A percentile compares a stretch with the other conserved stretches of the same genome.
phyloP scores from a whole-genome alignment of 2,888 invertebrate species.

The Gnatocerus cornutus region DNA sequence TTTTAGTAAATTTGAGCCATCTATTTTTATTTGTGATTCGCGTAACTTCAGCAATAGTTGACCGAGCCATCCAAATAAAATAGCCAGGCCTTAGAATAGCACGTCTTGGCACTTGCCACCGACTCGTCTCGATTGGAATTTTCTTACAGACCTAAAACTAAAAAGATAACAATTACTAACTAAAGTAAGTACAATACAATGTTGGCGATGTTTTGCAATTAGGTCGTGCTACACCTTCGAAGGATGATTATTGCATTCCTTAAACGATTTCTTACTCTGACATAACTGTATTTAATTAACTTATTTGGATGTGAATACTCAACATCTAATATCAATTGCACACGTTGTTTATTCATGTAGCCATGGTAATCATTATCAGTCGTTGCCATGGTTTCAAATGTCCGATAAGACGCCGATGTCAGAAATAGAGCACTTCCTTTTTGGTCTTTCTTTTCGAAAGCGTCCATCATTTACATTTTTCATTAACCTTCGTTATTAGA shows the following conservation, averaged over 20 bases:
- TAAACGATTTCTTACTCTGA: conserved; percentile 13
- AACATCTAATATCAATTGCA: neutral
- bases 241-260: conserved; percentile 12
- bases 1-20: conserved; percentile 51
- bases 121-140: conserved; percentile 44
- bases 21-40: conserved; percentile 58
- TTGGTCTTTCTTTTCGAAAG: too few relatives aligned
- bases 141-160: conserved; percentile 44
- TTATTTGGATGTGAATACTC: conserved; percentile 1
- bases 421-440: too few relatives aligned
- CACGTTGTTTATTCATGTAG: neutral
- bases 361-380: too few relatives aligned
- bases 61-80: conserved; percentile 60
- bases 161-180: conserved; percentile 43
- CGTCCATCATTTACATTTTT: too few relatives aligned
- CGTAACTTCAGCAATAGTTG: conserved; percentile 53
- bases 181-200: conserved; percentile 38
- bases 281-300: conserved; percentile 22
- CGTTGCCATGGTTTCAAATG: neutral
- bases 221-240: conserved; percentile 23
- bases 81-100: conserved; percentile 63
- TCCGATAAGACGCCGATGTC: neutral
- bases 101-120: conserved; percentile 59
- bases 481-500: too few relatives aligned
- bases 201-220: conserved; percentile 31